These are phyloP conservation scores for Papilio helenus DNA, from an alignment of 1,140 invertebrate genomes.

Conservation along the genomic window DNA sequence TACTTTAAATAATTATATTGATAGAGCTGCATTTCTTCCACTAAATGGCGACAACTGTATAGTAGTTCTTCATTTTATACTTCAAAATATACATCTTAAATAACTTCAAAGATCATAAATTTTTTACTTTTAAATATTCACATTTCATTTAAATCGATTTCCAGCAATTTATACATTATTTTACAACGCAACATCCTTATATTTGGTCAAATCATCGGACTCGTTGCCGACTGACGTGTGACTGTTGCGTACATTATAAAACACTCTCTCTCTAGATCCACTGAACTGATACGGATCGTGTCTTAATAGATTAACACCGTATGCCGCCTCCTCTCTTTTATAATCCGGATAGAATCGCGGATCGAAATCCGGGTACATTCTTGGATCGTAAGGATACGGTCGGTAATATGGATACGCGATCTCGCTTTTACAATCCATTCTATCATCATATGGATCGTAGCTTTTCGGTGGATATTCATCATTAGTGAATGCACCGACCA, in stretches of 20 bases:
- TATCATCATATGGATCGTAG: conserved; percentile 68
- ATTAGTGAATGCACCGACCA: conserved; percentile 69
- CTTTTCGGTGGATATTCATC: conserved; percentile 73
- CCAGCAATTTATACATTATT: not conserved
- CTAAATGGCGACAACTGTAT: not conserved
- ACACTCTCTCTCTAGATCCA: conserved; percentile 72
- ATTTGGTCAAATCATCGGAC: conserved; percentile 81
- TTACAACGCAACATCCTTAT: conserved; percentile 81
- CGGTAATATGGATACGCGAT: conserved; percentile 72
- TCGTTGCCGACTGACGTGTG: conserved; percentile 81
- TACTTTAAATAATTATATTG: no score
- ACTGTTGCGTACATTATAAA: conserved; percentile 77
- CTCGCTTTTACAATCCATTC: conserved; percentile 75
- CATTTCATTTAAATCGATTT: not conserved
- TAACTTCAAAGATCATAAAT: conserved; percentile 22
- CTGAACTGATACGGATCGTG: conserved; percentile 76
- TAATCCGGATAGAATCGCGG: conserved; percentile 69
- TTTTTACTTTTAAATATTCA: conserved; percentile 40
- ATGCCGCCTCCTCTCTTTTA: conserved; percentile 67
- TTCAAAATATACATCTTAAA: not conserved
- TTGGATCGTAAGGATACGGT: conserved; percentile 65
- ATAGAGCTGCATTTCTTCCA: no score
- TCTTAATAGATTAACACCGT: conserved; percentile 71
- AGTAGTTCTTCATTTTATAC: not conserved
- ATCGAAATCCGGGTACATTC: conserved; percentile 72